Evolutionary conservation across 2,888 invertebrate genomes (phyloP), one percentile per base, ranked within the genome.

Genomic region (Scelioninae gen. 1): DNA sequence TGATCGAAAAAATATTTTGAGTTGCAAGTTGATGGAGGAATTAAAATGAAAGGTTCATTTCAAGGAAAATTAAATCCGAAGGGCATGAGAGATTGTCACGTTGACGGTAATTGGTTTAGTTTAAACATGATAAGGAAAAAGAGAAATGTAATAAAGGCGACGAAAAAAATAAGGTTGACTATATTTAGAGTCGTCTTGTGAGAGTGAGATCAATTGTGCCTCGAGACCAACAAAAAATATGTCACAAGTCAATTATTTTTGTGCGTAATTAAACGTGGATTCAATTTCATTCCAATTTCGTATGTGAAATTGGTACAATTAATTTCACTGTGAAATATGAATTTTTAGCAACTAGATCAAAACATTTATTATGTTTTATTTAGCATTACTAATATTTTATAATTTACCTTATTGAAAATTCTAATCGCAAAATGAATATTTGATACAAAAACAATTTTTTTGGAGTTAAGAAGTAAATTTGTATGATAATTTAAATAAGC

Each of bases 31-130:
- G 9, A 10, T 15, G 29, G 10, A 10, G 10, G 32, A 45, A 13
- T 55, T 45, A 13, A 8, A 68, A 55, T 38, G 29, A n/a, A 68
- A 23, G 55, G 43, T 58, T 15, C 23, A 32, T 60, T 71, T 51
- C 38, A 49, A 23, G 56, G 34, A 69, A 58, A 69, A 69, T 69
- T 47, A 31, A 49, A 71, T 51, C 40, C 31, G 9, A 40, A 40
- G 51, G 51, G 15, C 29, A 40, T 65, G 65, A 51, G 47, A 53
- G 69, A 69, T 58, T 32, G 56, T 56, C 56, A 32, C 13, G 32
- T 49, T 31, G 60, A 60, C 58, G 43, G 58, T 60, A 71, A 58
- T 71, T 51, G 60, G 51, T 43, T 47, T 49, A 58, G 49, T 58
- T 69, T 56, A 47, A 69, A 69, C 49, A n/a, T 38, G 45, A 56